These are phyloP conservation scores for Gulo gulo DNA, from an alignment of 2,113 vertebrate species.

Conservation along the genomic window DNA sequence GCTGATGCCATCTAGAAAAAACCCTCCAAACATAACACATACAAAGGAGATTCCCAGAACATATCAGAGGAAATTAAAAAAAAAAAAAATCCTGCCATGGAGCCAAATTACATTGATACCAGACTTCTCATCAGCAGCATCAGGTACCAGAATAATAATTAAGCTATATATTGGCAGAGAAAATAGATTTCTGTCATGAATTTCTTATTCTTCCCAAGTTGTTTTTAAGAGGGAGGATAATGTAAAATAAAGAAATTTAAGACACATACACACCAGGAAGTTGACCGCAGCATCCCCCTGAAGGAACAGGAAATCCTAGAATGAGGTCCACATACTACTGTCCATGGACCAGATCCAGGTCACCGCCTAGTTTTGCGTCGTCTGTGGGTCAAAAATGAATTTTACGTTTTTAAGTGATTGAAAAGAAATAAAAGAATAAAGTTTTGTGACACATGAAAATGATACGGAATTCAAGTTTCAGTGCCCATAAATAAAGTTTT, in stretches of 20 bases:
- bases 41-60: not conserved
- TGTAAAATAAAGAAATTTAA: not conserved
- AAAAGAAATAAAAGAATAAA: not conserved
- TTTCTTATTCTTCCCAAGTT: not conserved
- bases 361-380: rapidly evolving
- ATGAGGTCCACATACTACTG: rapidly evolving
- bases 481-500: not conserved
- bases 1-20: not conserved
- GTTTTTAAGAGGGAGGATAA: not conserved
- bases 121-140: not conserved
- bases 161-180: not conserved
- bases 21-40: not conserved
- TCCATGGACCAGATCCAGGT: rapidly evolving
- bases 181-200: not conserved
- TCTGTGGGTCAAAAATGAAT: not conserved
- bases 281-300: not conserved
- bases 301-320: no score
- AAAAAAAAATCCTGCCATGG: not conserved
- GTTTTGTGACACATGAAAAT: not conserved
- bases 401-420: not conserved
- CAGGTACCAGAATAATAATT: not conserved
- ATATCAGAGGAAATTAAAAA: not conserved
- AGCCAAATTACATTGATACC: not conserved
- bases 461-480: not conserved
- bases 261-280: not conserved